Base-by-base conservation (phyloP, 2,888 invertebrate species). In the Brachylomia viminalis region DNA sequence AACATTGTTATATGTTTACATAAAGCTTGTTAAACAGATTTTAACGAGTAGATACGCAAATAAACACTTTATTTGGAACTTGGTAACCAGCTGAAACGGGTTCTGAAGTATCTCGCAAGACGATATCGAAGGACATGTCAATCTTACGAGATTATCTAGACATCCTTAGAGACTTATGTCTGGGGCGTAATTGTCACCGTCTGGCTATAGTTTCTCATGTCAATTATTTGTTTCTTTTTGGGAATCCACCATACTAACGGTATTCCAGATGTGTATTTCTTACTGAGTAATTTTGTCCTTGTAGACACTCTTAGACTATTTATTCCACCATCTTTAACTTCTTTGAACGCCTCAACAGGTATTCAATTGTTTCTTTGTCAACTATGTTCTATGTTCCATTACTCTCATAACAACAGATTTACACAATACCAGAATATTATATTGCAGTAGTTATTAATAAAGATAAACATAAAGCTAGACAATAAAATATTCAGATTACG, bases 1-100 rank as follows among this genome's bases (percentile, higher is more conserved):
- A 88, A 86, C 75, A 73, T 65, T 72, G 72, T 82, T 47, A 66
- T 75, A 69, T 72, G 82, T 85, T 84, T 75, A 78, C 79, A 72
- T 80, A 83, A 52, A 72, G 82, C 86, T 86, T 86, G 88, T 84
- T 81, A 83, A 88, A 85, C 80, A 85, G 86, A 87, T 88, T 89
- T 89, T 82, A 87, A 84, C 80, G 77, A 86, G 80, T 77, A 78
- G 70, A 80, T 83, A 83, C 75, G 79, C 72, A 84, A 86, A 86
- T 86, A 89, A 88, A 85, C 62, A 75, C 84, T 84, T 75, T 80
- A 85, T 87, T 84, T 84, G 87, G 84, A 66, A 79, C 78, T 80
- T 58, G 75, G 68, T 79, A 70, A 72, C 62, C 73, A 66, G 73
- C 54, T 11, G 61, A 81, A 80, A 70, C 71, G 30, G 59, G 78